Conservation (phyloP, 2,113 vertebrate species). For the Ramphastos sulfuratus region DNA sequence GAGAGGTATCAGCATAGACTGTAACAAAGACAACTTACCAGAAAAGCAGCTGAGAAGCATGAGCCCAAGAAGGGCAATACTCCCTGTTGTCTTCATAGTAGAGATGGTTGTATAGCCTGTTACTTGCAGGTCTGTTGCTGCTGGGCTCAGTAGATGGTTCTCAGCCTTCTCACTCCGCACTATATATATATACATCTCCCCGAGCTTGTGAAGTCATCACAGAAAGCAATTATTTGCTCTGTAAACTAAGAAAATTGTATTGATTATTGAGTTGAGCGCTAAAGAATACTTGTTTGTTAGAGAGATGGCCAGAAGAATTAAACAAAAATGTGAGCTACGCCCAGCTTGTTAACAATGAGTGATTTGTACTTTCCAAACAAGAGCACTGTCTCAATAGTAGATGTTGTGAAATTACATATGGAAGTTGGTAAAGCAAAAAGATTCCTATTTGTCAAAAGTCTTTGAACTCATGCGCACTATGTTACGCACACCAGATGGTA, state of each 20-base stretch:
- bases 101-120: neutral
- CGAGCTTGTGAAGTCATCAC: slow-evolving; percentile 10
- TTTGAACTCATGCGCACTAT: neutral
- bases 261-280: slow-evolving; percentile 28
- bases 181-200: slow-evolving; percentile 30
- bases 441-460: neutral
- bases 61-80: slow-evolving; percentile 36
- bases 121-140: neutral
- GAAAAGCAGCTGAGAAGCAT: slow-evolving; percentile 28
- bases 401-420: slow-evolving; percentile 36
- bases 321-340: slow-evolving; percentile 53
- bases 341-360: slow-evolving; percentile 56
- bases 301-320: slow-evolving; percentile 57
- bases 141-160: neutral
- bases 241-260: slow-evolving; percentile 61
- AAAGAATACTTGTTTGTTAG: slow-evolving; percentile 48
- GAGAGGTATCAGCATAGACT: neutral
- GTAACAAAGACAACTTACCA: slow-evolving; percentile 11
- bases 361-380: slow-evolving; percentile 47
- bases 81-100: slow-evolving; percentile 8
- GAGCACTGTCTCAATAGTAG: slow-evolving; percentile 31
- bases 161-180: neutral
- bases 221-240: slow-evolving; percentile 57
- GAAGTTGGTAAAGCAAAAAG: slow-evolving; percentile 24
- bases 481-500: neutral